phyloP scores from a whole-genome alignment of 2,113 vertebrate genomes.

The Ceyx melanurus region DNA sequence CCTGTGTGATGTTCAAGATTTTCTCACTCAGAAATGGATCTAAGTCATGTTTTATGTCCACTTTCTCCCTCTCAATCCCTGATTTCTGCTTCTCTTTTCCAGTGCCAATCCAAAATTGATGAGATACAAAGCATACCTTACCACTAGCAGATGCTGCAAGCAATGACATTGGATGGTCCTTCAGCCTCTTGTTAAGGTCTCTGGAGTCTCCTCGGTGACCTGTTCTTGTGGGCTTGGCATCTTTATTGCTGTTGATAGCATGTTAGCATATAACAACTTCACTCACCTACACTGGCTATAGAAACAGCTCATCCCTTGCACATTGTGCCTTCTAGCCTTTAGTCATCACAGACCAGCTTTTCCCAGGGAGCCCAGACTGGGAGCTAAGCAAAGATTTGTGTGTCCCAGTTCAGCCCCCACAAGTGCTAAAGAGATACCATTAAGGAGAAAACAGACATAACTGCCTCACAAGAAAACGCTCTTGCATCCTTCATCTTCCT shows the following conservation, averaged over 20 bases:
- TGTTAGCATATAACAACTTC: neutral
- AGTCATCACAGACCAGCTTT: neutral
- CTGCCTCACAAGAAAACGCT: neutral
- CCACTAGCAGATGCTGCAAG: neutral
- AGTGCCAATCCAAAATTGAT: neutral
- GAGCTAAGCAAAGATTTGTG: neutral
- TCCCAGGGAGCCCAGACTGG: neutral
- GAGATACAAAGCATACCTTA: neutral
- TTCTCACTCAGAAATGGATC: neutral
- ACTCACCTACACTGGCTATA: neutral
- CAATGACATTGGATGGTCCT: neutral
- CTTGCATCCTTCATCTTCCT: too few species aligned
- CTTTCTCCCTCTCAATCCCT: neutral
- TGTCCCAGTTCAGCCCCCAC: neutral
- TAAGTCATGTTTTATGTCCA: neutral
- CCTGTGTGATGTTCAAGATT: neutral
- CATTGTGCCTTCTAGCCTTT: neutral
- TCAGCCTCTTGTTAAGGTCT: neutral
- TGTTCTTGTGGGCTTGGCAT: neutral
- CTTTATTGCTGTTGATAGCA: neutral
- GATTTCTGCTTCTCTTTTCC: neutral
- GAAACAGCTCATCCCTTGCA: neutral
- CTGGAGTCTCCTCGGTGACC: neutral
- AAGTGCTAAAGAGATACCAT: neutral
- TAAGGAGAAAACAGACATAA: neutral